Base-by-base conservation (phyloP, 1,140 invertebrate genomes). In the Episyrphus balteatus region DNA sequence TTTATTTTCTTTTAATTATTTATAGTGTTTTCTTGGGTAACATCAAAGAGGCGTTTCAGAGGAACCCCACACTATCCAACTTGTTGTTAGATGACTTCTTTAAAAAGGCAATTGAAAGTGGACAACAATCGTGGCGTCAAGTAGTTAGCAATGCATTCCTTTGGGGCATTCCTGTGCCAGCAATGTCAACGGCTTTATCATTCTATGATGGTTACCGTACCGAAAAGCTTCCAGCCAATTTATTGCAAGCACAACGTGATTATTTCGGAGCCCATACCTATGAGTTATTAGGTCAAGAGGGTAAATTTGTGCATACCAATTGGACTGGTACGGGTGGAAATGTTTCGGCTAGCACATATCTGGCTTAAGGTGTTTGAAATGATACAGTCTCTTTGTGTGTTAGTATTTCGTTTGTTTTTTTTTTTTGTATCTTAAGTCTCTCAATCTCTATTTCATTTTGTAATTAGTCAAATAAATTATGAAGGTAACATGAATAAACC, bases 201-300 rank as follows among this genome's bases (percentile, higher is more conserved):
- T 99, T 99, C 73, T 99, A 92, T 68, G 96, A 99, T 71, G 95
- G 96, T 3, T 98, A 92, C 66, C 77, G 92, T 39, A 80, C 81
- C 12, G 79, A 70, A 26, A 70, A 77, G 42, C 70, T 97, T 31
- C 92, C 94, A 3, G 92, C 94, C 10, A 97, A 98, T 71, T 71
- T 98, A 18, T 76, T 98, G 48, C 89, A 92, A 80, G 97, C 96
- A 1, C 95, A 98, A 70, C 73, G 97, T 37, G 96, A 99, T 70
- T 99, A 96, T 64, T 99, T 99, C 68, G 97, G 97, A 1, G 96
- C 97, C 1, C 97, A 99, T 68, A 99, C 95, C 0, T 99, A 99
- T 59, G 95, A 99, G 69, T 68, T 97, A 38, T 64, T 94, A 3
- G 75, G 73, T 9, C 72, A 86, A 47, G 94, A 96, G 40, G 94